Evolutionary conservation across 2,888 invertebrate genomes (phyloP), one percentile per base, ranked within the genome.

Genomic region (Erpobdella octoculata): DNA sequence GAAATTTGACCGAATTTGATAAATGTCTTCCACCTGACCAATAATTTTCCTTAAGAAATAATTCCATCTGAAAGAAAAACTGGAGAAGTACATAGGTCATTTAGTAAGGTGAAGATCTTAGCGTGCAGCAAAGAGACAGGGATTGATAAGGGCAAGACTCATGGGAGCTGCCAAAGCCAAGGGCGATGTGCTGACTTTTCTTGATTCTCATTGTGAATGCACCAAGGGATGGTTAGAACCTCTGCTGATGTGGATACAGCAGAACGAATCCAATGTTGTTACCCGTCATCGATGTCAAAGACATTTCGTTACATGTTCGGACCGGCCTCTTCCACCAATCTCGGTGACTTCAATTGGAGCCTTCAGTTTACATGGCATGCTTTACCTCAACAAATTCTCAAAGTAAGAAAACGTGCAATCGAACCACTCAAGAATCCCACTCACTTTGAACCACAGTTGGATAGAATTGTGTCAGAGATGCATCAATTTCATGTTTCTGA

Each of bases 181-280:
- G n/a, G 93, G 92, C 0, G 89, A 91, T 0, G 92, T 93, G 0
- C 87, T 98, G 74, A 97, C 97, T 25, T 98, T 94, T 85, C 88
- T 98, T 72, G 98, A 98, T 85, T 96, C 96, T 59, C 97, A 98
- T 84, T 97, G 97, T 86, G 98, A 98, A 85, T 95, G 95, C 83
- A 91, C 95, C 9, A 77, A 80, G 76, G 82, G 83, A 48, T 84
- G 84, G 84, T 73, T 83, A 59, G 82, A 83, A 73, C 84, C 84
- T 1, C 73, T 84, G 48, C 76, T 84, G 66, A 80, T 80, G 65
- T 77, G 81, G 25, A 83, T 84, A 38, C 70, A 70, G 41, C 25
- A 28, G 46, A 41, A 73, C 65, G 38, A 78, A 74, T 76, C 79
- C 35, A 82, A 78, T 71, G 82, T 83, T 3, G 83, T 83, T 18